These are phyloP conservation scores for Archilochus colubris DNA, from an alignment of 2,113 vertebrate genomes.

Conservation along the genomic window DNA sequence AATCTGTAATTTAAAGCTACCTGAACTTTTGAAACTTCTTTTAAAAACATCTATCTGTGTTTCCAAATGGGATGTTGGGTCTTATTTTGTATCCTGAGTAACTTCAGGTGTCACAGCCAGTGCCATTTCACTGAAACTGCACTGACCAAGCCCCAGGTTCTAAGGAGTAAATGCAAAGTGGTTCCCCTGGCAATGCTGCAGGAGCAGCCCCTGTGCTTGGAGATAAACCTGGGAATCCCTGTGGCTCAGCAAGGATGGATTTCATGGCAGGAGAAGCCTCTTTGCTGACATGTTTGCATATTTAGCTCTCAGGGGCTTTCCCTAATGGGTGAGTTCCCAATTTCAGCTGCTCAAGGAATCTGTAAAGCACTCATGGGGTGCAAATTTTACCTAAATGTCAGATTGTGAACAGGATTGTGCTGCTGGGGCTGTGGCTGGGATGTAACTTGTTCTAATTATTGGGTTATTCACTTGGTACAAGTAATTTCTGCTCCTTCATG, in stretches of 20 bases:
- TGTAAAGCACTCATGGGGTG: not conserved
- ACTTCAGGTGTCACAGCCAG: not conserved
- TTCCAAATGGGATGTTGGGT: not conserved
- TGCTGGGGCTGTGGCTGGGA: not conserved
- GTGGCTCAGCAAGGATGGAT: not conserved
- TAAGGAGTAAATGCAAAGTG: not conserved
- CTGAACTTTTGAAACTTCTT: not conserved
- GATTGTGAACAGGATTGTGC: not conserved
- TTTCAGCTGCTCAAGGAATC: not conserved
- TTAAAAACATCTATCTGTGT: not conserved
- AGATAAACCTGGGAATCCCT: not conserved
- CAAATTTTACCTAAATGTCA: not conserved
- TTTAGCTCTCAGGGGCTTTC: not conserved
- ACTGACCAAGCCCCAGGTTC: not conserved
- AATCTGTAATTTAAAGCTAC: not conserved
- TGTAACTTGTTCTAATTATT: not conserved
- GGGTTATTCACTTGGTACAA: not conserved
- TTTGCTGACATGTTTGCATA: not conserved
- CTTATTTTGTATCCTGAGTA: not conserved
- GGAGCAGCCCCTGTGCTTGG: not conserved
- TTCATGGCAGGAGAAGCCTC: not conserved
- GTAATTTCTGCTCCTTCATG: not conserved
- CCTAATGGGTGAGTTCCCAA: not conserved
- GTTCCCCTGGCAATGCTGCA: not conserved
- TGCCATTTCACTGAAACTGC: not conserved